These are phyloP conservation scores for Thalassophryne amazonica DNA, from an alignment of 2,797 vertebrate genomes.

Conservation along the genomic window DNA sequence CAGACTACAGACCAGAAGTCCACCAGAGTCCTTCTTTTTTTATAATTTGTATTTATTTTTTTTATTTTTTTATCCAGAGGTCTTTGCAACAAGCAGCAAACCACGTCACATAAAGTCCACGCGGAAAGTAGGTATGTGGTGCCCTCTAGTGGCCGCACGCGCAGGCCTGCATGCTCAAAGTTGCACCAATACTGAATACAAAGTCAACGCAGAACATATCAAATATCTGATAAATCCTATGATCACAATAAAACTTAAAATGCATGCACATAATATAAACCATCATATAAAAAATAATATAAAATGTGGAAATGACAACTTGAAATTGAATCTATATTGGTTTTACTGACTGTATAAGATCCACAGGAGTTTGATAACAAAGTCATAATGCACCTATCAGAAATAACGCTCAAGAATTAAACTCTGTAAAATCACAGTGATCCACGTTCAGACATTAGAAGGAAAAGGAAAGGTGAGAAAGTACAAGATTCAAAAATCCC, in stretches of 20 bases:
- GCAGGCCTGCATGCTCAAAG: background rate
- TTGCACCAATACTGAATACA: too few relatives aligned
- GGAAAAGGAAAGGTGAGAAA: conserved; percentile 42
- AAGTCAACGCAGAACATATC: too few relatives aligned
- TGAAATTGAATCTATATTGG: conserved; percentile 37
- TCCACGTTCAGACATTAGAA: conserved; percentile 29
- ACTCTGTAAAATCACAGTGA: conserved; percentile 28
- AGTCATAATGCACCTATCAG: conserved; percentile 32
- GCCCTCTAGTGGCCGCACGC: conserved; percentile 49
- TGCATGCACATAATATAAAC: too few relatives aligned
- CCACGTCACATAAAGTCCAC: too few relatives aligned
- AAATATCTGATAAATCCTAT: too few relatives aligned
- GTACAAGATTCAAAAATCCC: conserved; percentile 25
- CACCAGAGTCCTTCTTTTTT: too few relatives aligned
- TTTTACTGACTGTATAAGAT: conserved; percentile 58
- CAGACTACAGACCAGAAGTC: too few relatives aligned
- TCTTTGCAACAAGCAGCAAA: too few relatives aligned
- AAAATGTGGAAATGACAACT: background rate
- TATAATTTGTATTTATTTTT: too few relatives aligned
- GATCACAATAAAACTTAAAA: too few relatives aligned
- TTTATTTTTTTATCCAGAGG: too few relatives aligned
- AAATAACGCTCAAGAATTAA: conserved; percentile 43
- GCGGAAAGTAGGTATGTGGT: conserved; percentile 16
- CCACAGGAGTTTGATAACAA: conserved; percentile 35
- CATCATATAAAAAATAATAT: too few relatives aligned